Conservation (phyloP, 2,797 vertebrate species). For the Pitangus sulphuratus region DNA sequence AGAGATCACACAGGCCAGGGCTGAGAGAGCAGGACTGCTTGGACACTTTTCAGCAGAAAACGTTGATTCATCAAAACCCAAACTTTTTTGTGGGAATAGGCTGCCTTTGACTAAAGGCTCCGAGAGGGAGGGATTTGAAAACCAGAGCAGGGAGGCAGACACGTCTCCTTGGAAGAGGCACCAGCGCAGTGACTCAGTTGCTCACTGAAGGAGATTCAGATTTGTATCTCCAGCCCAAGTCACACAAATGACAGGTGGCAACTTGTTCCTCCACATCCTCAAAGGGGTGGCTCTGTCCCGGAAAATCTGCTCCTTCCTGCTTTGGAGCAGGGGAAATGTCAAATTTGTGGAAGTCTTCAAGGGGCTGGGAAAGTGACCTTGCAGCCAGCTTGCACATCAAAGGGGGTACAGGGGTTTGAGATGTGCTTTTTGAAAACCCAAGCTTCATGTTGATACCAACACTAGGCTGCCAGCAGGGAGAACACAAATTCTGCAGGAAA, state of each 20-base stretch:
- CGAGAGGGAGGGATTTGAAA: neutral
- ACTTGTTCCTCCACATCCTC: neutral
- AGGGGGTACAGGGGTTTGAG: neutral
- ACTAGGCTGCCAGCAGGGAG: neutral
- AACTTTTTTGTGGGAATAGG: neutral
- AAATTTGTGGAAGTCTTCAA: neutral
- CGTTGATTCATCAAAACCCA: conserved; percentile 27
- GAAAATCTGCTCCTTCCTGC: neutral
- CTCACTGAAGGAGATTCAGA: neutral
- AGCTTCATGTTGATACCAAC: neutral
- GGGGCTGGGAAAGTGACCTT: neutral
- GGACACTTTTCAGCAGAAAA: conserved; percentile 13
- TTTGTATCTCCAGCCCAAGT: neutral
- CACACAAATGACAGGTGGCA: neutral
- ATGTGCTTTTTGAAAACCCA: fast-evolving
- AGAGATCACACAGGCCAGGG: neutral
- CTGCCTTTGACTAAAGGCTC: neutral
- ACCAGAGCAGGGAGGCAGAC: neutral
- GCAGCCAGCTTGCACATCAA: neutral
- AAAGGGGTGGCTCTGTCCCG: neutral
- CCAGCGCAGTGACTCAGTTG: neutral
- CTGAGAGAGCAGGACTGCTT: neutral
- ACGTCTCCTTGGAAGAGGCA: neutral
- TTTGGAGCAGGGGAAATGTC: neutral
- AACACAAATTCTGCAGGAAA: neutral